Base-by-base conservation (phyloP, 2,888 invertebrate genomes). In the Limnephilus lunatus region DNA sequence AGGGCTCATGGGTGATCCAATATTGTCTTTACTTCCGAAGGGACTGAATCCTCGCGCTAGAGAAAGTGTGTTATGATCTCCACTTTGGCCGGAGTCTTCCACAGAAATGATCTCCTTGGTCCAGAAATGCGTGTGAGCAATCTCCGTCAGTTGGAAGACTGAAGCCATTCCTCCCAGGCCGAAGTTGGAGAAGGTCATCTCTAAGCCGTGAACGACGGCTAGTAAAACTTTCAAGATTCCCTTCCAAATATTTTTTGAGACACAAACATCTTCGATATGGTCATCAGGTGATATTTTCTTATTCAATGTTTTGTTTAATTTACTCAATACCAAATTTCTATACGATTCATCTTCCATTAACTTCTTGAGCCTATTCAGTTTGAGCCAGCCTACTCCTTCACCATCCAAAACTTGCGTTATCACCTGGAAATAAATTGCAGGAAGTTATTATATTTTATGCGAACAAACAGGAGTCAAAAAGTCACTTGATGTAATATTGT, bases 291-390 rank as follows among this genome's bases (percentile, higher is more conserved):
- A 98, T 92, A 99, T 98, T 95, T 98, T 99, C 94, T 97, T 97
- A 94, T 99, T 99, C 91, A 99, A 97, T 90, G 99, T 99, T 94
- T 98, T 98, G 95, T 99, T 99, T 5, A 99, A 96, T 95, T 99
- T 98, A 94, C 98, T 98, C 88, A 99, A 97, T 81, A 99, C 98
- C 95, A 99, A 97, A 95, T 99, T 99, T 80, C 99, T 97, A 95
- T 99, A 99, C 87, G 98, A 99, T 95, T 99, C 99, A 95, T 99
- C 99, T 95, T 99, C 99, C 99, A 99, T 99, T 48, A 99, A 96
- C 94, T 99, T 99, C 95, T 98, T 98, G 89, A 99, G 96, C 39
- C 99, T 97, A 94, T 98, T 99, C 31, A 99, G 96, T 95, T 99
- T 99, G 88, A 99, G 96, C 99, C 99, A 99, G 31, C 99, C 99